Evolutionary conservation across 2,113 vertebrate species (phyloP).

Genomic region (Clarias batrachus): DNA sequence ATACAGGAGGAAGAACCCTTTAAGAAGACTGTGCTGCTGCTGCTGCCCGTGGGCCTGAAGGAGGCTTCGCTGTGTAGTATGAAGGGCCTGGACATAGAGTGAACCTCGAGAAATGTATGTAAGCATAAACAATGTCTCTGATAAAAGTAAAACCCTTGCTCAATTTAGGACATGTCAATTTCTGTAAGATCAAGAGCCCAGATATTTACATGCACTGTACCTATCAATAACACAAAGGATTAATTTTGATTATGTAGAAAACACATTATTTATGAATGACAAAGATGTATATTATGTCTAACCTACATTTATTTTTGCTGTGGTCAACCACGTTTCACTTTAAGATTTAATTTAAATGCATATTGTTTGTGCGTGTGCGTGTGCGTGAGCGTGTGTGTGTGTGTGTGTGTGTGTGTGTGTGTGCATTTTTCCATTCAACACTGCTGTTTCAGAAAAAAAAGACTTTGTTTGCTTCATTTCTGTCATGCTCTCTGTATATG

Average conservation of each 20-base stretch:
- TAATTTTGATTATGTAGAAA: background rate
- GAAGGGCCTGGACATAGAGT: background rate
- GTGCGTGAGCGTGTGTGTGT: background rate
- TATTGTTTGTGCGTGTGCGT: background rate
- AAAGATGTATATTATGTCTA: background rate
- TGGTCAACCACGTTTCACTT: background rate
- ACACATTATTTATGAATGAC: background rate
- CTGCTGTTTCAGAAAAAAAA: background rate
- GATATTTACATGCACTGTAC: background rate
- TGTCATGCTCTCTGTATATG: background rate
- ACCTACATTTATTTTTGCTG: background rate
- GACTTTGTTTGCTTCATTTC: background rate
- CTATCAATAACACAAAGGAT: background rate
- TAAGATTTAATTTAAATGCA: background rate
- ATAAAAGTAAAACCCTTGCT: constrained; percentile 47
- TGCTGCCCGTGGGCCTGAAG: constrained; percentile 81
- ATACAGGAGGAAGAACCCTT: constrained; percentile 86
- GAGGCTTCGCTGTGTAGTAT: background rate
- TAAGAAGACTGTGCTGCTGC: constrained; percentile 83
- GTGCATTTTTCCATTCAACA: background rate
- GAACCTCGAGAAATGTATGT: background rate
- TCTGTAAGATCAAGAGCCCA: background rate
- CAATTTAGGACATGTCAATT: background rate
- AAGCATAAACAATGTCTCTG: constrained; percentile 56
- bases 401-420: background rate